Evolutionary conservation across 2,888 invertebrate genomes (phyloP).

Genomic region (Acleris literana): DNA sequence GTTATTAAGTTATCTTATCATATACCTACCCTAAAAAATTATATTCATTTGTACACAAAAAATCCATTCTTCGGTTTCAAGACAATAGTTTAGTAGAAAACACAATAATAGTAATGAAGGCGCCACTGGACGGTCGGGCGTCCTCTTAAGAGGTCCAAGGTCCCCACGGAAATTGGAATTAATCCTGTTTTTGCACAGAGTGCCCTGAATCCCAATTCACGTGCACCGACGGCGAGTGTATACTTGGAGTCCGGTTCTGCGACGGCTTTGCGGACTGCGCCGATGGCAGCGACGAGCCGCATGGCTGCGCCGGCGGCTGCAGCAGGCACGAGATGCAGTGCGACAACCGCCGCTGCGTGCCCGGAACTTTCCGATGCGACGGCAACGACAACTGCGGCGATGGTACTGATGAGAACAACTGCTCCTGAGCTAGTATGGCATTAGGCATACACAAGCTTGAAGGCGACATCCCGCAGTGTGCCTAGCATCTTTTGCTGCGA

Average conservation of each 20-base stretch:
- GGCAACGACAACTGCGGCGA: conserved; percentile 87
- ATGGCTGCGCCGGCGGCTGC: conserved; percentile 80
- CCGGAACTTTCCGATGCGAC: conserved; percentile 85
- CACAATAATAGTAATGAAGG: too few species aligned
- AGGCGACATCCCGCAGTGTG: too few species aligned
- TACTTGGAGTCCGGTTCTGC: conserved; percentile 86
- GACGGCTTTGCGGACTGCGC: conserved; percentile 87
- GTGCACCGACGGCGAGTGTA: conserved; percentile 87
- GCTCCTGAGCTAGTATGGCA: conserved; percentile 49
- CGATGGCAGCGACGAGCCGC: conserved; percentile 88
- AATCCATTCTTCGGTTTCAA: too few species aligned
- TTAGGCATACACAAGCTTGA: too few species aligned
- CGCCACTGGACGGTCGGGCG: too few species aligned
- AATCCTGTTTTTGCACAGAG: conserved; percentile 54
- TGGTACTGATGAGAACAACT: conserved; percentile 86
- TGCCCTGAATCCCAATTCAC: conserved; percentile 77
- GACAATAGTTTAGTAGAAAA: too few species aligned
- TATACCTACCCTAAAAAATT: too few species aligned
- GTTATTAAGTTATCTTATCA: too few species aligned
- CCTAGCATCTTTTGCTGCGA: too few species aligned
- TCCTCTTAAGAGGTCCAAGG: too few species aligned
- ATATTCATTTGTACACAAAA: too few species aligned
- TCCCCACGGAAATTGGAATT: too few species aligned
- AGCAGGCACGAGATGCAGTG: conserved; percentile 76
- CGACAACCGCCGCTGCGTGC: conserved; percentile 85